These are phyloP conservation scores for Clarias magur DNA, from an alignment of 2,113 vertebrate species.

Conservation along the genomic window DNA sequence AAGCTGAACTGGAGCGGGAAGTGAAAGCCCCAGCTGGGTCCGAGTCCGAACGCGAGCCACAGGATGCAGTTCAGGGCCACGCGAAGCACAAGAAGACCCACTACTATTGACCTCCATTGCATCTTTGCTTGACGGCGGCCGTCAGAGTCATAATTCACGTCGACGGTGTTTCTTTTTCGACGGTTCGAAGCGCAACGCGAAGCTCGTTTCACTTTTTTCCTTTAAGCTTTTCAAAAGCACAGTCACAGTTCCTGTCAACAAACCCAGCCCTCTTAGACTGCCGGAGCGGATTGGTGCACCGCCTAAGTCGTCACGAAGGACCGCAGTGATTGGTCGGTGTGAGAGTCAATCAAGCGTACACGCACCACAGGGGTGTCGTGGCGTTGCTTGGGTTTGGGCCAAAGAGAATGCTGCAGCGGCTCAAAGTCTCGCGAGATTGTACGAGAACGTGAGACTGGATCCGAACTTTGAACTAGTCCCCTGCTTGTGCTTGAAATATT, in stretches of 20 bases:
- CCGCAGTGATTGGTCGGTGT: conserved; percentile 52
- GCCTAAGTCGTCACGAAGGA: background rate
- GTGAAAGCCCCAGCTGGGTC: conserved; percentile 82
- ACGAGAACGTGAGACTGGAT: conserved; percentile 22
- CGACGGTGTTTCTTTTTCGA: conserved; percentile 35
- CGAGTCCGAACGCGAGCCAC: conserved; percentile 81
- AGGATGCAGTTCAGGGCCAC: conserved; percentile 81
- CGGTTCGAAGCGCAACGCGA: background rate
- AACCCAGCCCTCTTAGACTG: conserved; percentile 55
- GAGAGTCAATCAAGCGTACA: conserved; percentile 47
- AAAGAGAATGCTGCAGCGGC: conserved; percentile 65
- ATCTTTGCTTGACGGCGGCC: conserved; percentile 77
- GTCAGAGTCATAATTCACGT: conserved; percentile 74
- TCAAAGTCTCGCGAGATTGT: conserved; percentile 26
- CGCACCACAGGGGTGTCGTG: conserved; percentile 50
- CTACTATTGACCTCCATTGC: conserved; percentile 93
- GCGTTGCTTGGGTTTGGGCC: conserved; percentile 55
- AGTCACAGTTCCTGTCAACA: conserved; percentile 74
- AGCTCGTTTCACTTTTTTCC: background rate
- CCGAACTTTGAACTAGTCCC: background rate
- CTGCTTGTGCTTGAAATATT: no score
- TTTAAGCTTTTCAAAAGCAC: conserved; percentile 19
- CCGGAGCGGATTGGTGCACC: conserved; percentile 60
- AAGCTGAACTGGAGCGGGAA: conserved; percentile 71
- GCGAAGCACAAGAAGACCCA: conserved; percentile 85